A percentile compares a stretch with the other conserved stretches of the same genome.
Conservation (phyloP, 2,797 vertebrate species). For the Varecia variegata region DNA sequence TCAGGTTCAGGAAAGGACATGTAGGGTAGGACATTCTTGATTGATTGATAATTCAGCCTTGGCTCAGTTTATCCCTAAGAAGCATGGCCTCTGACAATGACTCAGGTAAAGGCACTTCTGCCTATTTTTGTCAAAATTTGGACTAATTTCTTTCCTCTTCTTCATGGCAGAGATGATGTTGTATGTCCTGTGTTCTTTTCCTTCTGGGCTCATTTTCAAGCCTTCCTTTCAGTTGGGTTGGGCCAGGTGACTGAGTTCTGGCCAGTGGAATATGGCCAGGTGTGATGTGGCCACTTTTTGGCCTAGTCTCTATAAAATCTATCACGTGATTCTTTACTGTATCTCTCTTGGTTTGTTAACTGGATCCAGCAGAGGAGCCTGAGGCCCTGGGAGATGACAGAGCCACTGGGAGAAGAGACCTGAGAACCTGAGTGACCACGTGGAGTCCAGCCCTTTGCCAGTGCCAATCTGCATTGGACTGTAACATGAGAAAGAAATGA, state of each 20-base stretch:
- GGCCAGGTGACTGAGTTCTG: neutral
- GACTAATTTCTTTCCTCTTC: neutral
- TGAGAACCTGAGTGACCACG: neutral
- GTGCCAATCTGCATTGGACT: neutral
- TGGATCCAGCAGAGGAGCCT: neutral
- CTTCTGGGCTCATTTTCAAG: neutral
- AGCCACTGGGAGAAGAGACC: neutral
- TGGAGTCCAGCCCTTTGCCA: neutral
- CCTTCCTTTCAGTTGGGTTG: neutral
- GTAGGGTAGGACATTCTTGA: neutral
- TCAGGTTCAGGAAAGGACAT: neutral
- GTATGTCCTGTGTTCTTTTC: neutral
- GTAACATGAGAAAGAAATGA: neutral
- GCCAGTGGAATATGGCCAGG: neutral
- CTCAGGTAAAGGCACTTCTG: neutral
- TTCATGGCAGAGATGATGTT: neutral
- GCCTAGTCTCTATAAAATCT: neutral
- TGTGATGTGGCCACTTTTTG: neutral
- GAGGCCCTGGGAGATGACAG: neutral
- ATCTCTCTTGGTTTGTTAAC: neutral
- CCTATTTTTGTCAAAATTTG: neutral
- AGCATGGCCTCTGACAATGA: neutral
- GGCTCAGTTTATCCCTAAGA: neutral
- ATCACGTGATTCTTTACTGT: neutral
- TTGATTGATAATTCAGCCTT: neutral